A percentile compares a stretch with the other conserved stretches of the same genome.
These are phyloP conservation scores for Trididemnum clinides DNA, from an alignment of 23 tunicate species.

Conservation along the genomic window DNA sequence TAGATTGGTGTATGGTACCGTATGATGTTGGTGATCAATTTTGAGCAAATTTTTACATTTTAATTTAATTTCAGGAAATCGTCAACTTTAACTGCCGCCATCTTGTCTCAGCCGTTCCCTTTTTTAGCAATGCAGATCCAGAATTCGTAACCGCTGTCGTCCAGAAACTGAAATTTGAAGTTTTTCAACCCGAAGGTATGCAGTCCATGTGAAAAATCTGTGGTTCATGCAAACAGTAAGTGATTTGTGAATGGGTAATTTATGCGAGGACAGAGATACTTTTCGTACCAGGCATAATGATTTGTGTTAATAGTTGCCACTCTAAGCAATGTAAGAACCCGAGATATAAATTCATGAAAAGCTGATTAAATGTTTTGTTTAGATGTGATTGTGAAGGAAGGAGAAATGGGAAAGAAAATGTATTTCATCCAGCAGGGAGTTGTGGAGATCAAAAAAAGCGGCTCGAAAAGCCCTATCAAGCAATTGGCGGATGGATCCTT, in stretches of 20 bases:
- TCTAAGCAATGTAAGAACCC: too few species aligned
- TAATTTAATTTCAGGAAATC: conserved; percentile 60
- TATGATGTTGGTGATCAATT: too few species aligned
- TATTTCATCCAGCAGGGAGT: conserved; percentile 99
- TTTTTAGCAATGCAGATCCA: conserved; percentile 79
- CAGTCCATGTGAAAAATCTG: too few species aligned
- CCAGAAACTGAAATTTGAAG: conserved; percentile 88
- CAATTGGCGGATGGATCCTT: conserved; percentile 96
- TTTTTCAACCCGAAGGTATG: conserved; percentile 94
- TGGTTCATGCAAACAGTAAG: too few species aligned
- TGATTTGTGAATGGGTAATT: too few species aligned
- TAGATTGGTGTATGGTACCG: too few species aligned
- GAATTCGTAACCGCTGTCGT: conserved; percentile 96
- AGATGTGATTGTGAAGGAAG: conserved; percentile 95
- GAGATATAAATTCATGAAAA: too few species aligned
- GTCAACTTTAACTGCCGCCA: conserved; percentile 96
- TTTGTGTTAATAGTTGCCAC: too few species aligned
- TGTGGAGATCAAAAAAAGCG: conserved; percentile 74
- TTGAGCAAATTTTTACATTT: background rate
- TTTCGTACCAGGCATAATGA: too few species aligned
- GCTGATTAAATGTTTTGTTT: background rate
- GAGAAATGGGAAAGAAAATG: conserved; percentile 95
- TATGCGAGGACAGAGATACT: too few species aligned
- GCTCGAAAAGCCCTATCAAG: conserved; percentile 9
- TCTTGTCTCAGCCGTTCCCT: conserved; percentile 96